Percentiles rank a stretch among this genome's conserved stretches.
These are phyloP conservation scores for Branchellion lobata DNA, from an alignment of 2,888 invertebrate genomes.

Conservation along the genomic window DNA sequence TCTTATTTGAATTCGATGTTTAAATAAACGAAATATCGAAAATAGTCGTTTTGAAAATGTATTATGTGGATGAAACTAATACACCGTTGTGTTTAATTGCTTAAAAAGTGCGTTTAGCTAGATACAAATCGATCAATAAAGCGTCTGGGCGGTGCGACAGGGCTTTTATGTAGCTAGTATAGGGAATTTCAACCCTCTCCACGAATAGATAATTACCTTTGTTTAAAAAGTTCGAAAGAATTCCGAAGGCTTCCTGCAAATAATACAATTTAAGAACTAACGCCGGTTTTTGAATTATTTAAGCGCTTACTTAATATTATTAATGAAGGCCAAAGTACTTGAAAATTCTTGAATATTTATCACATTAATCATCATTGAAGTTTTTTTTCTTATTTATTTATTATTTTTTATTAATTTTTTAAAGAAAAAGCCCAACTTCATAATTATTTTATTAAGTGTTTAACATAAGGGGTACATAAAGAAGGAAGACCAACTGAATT, in stretches of 20 bases:
- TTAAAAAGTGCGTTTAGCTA: slow-evolving; percentile 13
- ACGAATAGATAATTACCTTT: slow-evolving; percentile 5
- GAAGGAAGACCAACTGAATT: not conserved
- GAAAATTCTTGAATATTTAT: no score
- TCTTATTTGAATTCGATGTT: not conserved
- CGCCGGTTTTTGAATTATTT: slow-evolving; percentile 8
- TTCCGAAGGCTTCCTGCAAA: not conserved
- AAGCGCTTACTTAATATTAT: slow-evolving; percentile 5
- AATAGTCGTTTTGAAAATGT: not conserved
- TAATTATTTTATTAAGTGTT: no score
- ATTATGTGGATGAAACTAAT: not conserved
- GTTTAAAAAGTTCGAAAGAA: slow-evolving; percentile 13
- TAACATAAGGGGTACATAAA: no score
- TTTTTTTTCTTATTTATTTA: no score
- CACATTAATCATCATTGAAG: no score
- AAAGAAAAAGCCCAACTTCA: no score
- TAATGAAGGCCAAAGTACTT: not conserved
- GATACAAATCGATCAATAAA: slow-evolving; percentile 1
- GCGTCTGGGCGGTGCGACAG: slow-evolving; percentile 24
- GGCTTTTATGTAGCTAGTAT: slow-evolving; percentile 8
- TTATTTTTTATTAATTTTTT: no score
- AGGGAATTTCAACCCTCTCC: not conserved
- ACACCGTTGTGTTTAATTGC: not conserved
- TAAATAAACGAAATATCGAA: not conserved
- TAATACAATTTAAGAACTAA: not conserved